Evolutionary conservation across 2,113 vertebrate species (phyloP), one percentile per base, ranked within the genome.

Genomic region (Gavia stellata): DNA sequence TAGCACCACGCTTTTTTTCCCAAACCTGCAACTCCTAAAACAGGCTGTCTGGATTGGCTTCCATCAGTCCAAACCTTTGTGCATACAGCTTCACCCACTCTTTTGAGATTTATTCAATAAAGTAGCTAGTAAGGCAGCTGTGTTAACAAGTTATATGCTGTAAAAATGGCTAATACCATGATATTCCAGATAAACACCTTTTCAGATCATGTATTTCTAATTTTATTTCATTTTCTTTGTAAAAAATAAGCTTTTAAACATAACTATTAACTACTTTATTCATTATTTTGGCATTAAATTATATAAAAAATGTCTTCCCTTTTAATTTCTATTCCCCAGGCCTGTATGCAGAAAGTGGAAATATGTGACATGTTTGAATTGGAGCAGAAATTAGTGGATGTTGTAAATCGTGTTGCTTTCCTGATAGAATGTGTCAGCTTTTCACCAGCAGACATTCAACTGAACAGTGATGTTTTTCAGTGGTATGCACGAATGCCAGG

Each of bases 401-500:
- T 98, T 63, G 98, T 97, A 87, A 97, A 94, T 66, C 97, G 95
- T 28, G 72, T 99, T 14, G 91, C 97, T 85, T 99, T 98, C 96
- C 98, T 99, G 85, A 95, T 98, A 67, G 98, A 99, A 73, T 97
- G 96, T 65, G 77, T 97, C 53, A 97, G 29, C 67, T 97, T 99
- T 49, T 98, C 98, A 17, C 97, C 98, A 33, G 58, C 95, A 47
- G 98, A 99, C 88, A 98, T 98, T 67, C 95, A 95, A 55, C 97
- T 98, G 33, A 99, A 99, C 95, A 97, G 97, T 49, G 96, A 82
- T 74, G 97, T 98, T 71, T 98, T 98, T 88, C 98, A 98, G 40
- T 99, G 99, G 99, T 92, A 98, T 40, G 79, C 91, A 33, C 97
- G 98, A 38, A 99, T 99, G 98, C 98, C 98, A 40, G 98, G 87